Base-by-base conservation (phyloP, 2,888 invertebrate species). In the Leptopilina syphax region DNA sequence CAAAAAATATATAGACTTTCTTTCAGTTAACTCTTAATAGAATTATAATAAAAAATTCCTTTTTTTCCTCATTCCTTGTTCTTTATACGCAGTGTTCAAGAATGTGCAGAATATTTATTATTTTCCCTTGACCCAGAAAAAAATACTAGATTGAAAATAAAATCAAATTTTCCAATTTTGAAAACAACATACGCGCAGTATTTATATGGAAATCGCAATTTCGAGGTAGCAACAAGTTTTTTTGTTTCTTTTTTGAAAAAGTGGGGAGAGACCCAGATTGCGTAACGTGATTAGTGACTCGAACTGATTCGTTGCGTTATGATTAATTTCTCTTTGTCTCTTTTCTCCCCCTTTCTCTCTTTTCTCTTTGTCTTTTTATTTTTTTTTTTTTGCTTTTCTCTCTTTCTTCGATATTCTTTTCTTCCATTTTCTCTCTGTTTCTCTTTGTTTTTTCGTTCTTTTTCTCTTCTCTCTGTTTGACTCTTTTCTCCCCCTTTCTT, bases 291-390 rank as follows among this genome's bases (percentile, higher is more conserved):
- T 67, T 67, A 67, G 67, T 44, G 67, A 67, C 67, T 67, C 44
- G 47, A n/a, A 67, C 47, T 67, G 67, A 67, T 67, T 67, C 47
- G 67, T 67, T 67, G 67, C 67, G 67, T 67, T 67, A 67, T 67
- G 47, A 67, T 67, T 47, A 67, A 50, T 70, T 54, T n/a, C 54
- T 54, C n/a, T n/a, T 68, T 18, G 1, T 12, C 50, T 10, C 50
- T 50, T 10, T 50, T 44, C 8, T 44, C 34, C 34, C 34, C 18
- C 18, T 18, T 34, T 34, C 3, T 4, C 34, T 34, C 4, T 4
- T 34, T 3, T 34, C 34, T 34, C 0, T 34, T 34, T 34, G 3
- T 3, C 4, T 34, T 3, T 2, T 34, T 1, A 3, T 34, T 4
- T 34, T 34, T 34, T 4, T 34, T 34, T 34, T 34, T 4, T 34